Conservation (phyloP, 2,888 invertebrate genomes). For the Macrosiphum euphorbiae region DNA sequence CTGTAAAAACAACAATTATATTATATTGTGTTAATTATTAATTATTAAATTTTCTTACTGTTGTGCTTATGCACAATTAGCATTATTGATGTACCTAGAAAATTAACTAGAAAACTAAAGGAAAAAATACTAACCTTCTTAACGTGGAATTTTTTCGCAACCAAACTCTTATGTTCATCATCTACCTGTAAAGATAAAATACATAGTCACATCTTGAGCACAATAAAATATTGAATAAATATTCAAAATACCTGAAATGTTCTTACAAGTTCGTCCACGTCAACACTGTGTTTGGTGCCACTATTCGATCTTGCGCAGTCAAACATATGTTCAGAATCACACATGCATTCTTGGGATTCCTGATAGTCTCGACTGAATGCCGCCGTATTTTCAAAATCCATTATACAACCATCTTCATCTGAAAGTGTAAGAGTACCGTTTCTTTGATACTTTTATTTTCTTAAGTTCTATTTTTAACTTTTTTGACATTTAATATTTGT, state of each 20-base stretch:
- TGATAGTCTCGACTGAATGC: constrained; percentile 95
- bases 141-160: constrained; percentile 83
- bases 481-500: background rate
- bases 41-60: background rate
- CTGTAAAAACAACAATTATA: constrained; percentile 70
- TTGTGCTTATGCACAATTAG: background rate
- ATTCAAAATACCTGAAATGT: constrained; percentile 73
- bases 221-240: background rate
- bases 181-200: constrained; percentile 71
- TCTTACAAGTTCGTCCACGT: constrained; percentile 79
- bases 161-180: constrained; percentile 78
- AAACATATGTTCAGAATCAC: constrained; percentile 98
- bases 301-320: constrained; percentile 79
- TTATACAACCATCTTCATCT: constrained; percentile 90
- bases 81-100: background rate
- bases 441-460: background rate
- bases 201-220: background rate
- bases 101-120: background rate
- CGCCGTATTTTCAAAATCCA: constrained; percentile 94
- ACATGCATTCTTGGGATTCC: constrained; percentile 94
- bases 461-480: background rate
- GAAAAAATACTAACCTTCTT: constrained; percentile 71
- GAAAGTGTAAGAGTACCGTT: constrained; percentile 66
- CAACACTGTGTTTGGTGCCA: constrained; percentile 71
- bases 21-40: background rate